Percentiles rank a stretch among this genome's conserved stretches.
phyloP scores from a whole-genome alignment of 2,888 invertebrate species.

The Ectemnius lituratus region DNA sequence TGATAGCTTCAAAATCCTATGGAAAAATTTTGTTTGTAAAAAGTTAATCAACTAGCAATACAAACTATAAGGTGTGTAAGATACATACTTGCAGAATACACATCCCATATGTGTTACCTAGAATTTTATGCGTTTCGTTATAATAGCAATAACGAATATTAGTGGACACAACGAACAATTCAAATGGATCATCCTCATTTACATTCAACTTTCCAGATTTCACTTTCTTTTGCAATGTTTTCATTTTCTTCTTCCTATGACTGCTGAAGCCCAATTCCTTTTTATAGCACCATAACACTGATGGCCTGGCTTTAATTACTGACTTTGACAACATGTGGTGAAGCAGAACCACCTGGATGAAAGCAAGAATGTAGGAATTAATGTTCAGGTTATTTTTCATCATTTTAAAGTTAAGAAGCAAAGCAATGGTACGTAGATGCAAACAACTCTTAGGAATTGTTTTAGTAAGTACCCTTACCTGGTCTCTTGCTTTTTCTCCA shows the following conservation, averaged over 20 bases:
- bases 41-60: slow-evolving; percentile 3
- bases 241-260: slow-evolving; percentile 95
- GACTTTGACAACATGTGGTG: slow-evolving; percentile 99
- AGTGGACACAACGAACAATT: slow-evolving; percentile 96
- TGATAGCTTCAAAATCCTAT: slow-evolving; percentile 97
- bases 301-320: slow-evolving; percentile 93
- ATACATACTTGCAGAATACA: slow-evolving; percentile 90
- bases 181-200: slow-evolving; percentile 97
- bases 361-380: not conserved
- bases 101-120: slow-evolving; percentile 98
- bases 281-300: slow-evolving; percentile 99
- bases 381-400: too few relatives aligned
- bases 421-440: too few relatives aligned
- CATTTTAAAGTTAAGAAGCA: too few relatives aligned
- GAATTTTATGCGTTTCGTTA: slow-evolving; percentile 97
- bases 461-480: slow-evolving; percentile 80
- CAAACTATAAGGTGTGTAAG: slow-evolving; percentile 17
- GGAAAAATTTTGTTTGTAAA: slow-evolving; percentile 35
- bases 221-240: slow-evolving; percentile 88
- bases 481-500: slow-evolving; percentile 97
- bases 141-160: slow-evolving; percentile 98
- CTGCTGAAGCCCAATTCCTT: slow-evolving; percentile 83
- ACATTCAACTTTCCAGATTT: slow-evolving; percentile 92
- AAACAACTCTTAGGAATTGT: not conserved
- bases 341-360: slow-evolving; percentile 91